These are phyloP conservation scores for Cryptoprocta ferox DNA, from an alignment of 2,797 vertebrate species.

Conservation along the genomic window DNA sequence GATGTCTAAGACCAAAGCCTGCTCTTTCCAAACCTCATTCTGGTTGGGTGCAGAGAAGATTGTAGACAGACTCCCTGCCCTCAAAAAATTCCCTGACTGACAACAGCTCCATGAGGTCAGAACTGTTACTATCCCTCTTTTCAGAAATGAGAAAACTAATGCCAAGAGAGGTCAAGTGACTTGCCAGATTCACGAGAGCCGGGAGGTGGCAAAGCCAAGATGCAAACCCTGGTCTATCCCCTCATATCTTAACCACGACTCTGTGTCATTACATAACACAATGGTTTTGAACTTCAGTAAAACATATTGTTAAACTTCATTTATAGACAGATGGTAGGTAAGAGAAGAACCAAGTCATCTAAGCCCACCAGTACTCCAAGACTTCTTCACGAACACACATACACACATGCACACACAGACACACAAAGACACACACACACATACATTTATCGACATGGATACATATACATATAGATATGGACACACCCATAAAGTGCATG, in stretches of 20 bases:
- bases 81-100: slow-evolving; percentile 2
- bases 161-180: slow-evolving; percentile 32
- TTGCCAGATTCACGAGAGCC: slow-evolving; percentile 25
- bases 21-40: not conserved
- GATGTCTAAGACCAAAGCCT: not conserved
- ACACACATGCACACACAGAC: not conserved
- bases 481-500: slow-evolving; percentile 48
- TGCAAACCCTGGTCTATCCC: not conserved
- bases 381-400: not conserved
- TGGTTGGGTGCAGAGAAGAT: not conserved
- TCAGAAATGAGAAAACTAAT: slow-evolving; percentile 56
- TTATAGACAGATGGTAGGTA: not conserved
- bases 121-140: slow-evolving; percentile 38
- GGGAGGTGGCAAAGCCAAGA: not conserved
- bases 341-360: not conserved
- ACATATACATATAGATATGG: not conserved
- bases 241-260: not conserved
- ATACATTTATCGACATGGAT: not conserved
- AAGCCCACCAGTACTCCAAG: not conserved
- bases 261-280: not conserved
- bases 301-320: slow-evolving; percentile 26
- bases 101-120: slow-evolving; percentile 34
- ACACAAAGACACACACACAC: not conserved
- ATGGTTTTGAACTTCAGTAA: slow-evolving; percentile 2
- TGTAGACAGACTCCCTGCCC: not conserved